Evolutionary conservation across 2,888 invertebrate genomes (phyloP), one percentile per base, ranked within the genome.

Genomic region (Drosophila paracracens): DNA sequence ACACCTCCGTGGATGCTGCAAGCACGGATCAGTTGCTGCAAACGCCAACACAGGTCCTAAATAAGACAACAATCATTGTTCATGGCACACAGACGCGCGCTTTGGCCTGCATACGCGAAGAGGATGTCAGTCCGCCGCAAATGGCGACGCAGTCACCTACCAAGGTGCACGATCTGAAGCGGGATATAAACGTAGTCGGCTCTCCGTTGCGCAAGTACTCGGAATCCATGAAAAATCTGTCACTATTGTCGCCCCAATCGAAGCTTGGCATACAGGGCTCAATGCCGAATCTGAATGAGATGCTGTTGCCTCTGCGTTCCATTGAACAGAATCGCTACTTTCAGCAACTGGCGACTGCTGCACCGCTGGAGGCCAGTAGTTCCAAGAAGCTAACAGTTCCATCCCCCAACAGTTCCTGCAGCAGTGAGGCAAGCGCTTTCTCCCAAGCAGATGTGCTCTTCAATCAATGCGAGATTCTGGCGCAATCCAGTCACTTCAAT

Each of bases 261-360:
- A 89, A 88, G 38, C 52, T 90, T 2, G 78, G 83, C 4, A 92
- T 89, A 27, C 93, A 93, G 27, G 93, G 93, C 0, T 93, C 93
- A 1, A 91, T 93, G 92, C 93, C 93, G 16, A 93, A 93, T 83
- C 85, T 93, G 0, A 92, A 93, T 79, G 93, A 93, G 65, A 91
- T 92, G 89, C 84, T 90, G 88, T 85, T 90, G 50, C 80, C 83
- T n/a, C 84, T 93, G 29, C 89, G 92, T 40, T 92, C 92, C 8
- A 92, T 93, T 46, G 93, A 93, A 60, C 91, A 92, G 69, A 93
- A 93, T 83, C 93, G 93, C 2, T 93, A 93, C 74, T 93, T 83
- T 60, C 84, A 83, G 73, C 53, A 54, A 11, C 78, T 63, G 35
- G 16, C 25, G 10, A 27, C 38, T 7, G 6, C 50, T 6, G 21